Conservation (phyloP, 2,888 invertebrate species). For the Frankliniella intonsa region DNA sequence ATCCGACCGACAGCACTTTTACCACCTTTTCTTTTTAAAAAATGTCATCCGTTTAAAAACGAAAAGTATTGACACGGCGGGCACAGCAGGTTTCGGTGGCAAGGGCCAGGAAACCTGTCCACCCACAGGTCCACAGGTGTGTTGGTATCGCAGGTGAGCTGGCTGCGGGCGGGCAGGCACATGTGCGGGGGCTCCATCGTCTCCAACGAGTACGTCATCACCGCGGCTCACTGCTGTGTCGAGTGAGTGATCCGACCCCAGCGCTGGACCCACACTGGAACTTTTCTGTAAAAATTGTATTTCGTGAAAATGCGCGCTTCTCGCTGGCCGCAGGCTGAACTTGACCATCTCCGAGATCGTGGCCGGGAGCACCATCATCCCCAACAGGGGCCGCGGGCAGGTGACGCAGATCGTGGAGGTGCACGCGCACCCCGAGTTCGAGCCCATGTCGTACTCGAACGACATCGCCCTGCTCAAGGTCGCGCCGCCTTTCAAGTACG, state of each 20-base stretch:
- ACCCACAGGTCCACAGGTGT: background rate
- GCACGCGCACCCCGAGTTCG: slow-evolving; percentile 11
- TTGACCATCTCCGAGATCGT: slow-evolving; percentile 5
- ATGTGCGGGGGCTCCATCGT: slow-evolving; percentile 15
- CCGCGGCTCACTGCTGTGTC: background rate
- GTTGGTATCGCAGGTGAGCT: background rate
- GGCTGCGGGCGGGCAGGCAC: slow-evolving; percentile 11
- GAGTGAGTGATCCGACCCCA: background rate
- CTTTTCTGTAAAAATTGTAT: background rate
- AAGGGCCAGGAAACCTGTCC: background rate
- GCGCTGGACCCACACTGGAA: too few species aligned
- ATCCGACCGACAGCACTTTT: too few species aligned
- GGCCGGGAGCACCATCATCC: slow-evolving; percentile 8
- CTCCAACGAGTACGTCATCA: background rate
- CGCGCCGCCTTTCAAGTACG: background rate
- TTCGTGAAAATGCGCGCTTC: background rate
- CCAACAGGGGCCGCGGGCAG: background rate
- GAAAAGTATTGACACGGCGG: too few species aligned
- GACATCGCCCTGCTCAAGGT: background rate
- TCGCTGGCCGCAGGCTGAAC: background rate
- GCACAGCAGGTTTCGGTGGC: too few species aligned
- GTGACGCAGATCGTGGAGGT: background rate
- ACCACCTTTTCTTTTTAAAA: too few species aligned
- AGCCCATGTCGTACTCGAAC: background rate
- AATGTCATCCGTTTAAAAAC: too few species aligned